Evolutionary conservation across 2,888 invertebrate genomes (phyloP).

Genomic region (Phanerotoma sp.): DNA sequence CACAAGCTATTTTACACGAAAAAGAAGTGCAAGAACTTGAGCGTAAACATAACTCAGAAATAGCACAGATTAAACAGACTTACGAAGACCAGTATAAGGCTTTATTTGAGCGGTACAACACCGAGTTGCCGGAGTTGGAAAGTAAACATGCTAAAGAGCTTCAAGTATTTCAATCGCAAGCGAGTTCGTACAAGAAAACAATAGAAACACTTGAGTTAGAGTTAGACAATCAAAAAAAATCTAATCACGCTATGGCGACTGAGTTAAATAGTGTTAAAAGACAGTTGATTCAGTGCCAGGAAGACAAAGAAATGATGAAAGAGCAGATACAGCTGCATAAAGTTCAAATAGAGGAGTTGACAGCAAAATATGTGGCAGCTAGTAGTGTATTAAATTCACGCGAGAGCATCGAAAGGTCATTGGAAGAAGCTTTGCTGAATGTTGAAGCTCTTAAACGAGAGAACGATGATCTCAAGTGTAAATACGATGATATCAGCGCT

Average conservation of each 20-base stretch:
- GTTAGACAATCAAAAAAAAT: slow-evolving; percentile 42
- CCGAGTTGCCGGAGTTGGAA: slow-evolving; percentile 44
- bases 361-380: slow-evolving; percentile 48
- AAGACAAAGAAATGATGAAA: slow-evolving; percentile 42
- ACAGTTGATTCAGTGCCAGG: slow-evolving; percentile 40
- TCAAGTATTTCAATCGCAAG: slow-evolving; percentile 47
- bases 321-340: slow-evolving; percentile 50
- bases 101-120: slow-evolving; percentile 42
- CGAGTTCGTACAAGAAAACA: slow-evolving; percentile 47
- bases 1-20: slow-evolving; percentile 41
- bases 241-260: slow-evolving; percentile 39
- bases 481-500: slow-evolving; percentile 47
- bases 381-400: slow-evolving; percentile 51
- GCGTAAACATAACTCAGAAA: slow-evolving; percentile 40
- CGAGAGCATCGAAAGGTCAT: slow-evolving; percentile 52
- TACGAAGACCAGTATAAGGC: slow-evolving; percentile 44
- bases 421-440: slow-evolving; percentile 50
- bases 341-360: slow-evolving; percentile 49
- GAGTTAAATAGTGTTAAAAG: slow-evolving; percentile 41
- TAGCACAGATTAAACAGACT: slow-evolving; percentile 38
- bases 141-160: slow-evolving; percentile 50
- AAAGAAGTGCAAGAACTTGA: slow-evolving; percentile 43
- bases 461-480: slow-evolving; percentile 44
- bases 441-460: slow-evolving; percentile 44
- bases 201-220: slow-evolving; percentile 49